Evolutionary conservation across 2,888 invertebrate genomes (phyloP).

Genomic region (Dastarcus helophoroides): DNA sequence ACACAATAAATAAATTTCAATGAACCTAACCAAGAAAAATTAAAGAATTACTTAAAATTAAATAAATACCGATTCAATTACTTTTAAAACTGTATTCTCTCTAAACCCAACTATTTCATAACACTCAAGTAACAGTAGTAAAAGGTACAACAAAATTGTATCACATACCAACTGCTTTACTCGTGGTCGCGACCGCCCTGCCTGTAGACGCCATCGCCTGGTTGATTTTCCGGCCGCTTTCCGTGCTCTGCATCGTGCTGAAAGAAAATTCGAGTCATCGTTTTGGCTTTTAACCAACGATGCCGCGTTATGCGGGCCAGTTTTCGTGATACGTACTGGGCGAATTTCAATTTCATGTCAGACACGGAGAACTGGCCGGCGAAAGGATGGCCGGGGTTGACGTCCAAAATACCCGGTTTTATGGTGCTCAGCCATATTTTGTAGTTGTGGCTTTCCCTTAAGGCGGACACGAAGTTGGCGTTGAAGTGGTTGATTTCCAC

Average conservation of each 20-base stretch:
- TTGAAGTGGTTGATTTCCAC: slow-evolving; percentile 85
- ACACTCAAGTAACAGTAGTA: no score
- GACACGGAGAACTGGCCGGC: slow-evolving; percentile 88
- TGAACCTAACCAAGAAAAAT: no score
- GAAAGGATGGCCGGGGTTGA: slow-evolving; percentile 83
- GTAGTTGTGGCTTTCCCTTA: slow-evolving; percentile 82
- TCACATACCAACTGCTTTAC: slow-evolving; percentile 56
- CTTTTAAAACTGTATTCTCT: no score
- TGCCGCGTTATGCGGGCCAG: no score
- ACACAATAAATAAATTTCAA: no score
- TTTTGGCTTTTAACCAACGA: no score
- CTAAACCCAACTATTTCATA: no score
- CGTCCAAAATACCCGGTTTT: slow-evolving; percentile 53
- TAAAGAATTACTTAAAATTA: no score
- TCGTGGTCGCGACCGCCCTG: slow-evolving; percentile 72
- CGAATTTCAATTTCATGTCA: slow-evolving; percentile 82
- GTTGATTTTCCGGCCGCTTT: slow-evolving; percentile 85
- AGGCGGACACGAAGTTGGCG: slow-evolving; percentile 67
- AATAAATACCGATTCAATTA: no score
- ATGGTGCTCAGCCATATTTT: slow-evolving; percentile 67
- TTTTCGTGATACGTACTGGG: slow-evolving; percentile 75
- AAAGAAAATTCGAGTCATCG: slow-evolving; percentile 19
- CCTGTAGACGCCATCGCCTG: slow-evolving; percentile 88
- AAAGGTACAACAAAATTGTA: no score
- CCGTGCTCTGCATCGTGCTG: slow-evolving; percentile 90